phyloP scores from a whole-genome alignment of 1,140 invertebrate species.

The Ylistrum balloti region DNA sequence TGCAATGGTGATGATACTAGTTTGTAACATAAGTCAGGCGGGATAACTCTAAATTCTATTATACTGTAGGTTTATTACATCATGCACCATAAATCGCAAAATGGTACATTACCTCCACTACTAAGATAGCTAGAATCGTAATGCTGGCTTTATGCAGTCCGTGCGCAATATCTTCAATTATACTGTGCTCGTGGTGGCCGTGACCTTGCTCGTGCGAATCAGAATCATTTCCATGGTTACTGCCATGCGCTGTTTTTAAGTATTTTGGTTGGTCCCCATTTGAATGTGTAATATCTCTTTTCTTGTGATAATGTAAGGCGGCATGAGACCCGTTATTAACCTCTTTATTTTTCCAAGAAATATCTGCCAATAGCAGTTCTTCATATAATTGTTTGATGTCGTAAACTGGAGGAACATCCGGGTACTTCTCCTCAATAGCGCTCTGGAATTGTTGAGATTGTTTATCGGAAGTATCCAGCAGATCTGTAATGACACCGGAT shows the following conservation, averaged over 20 bases:
- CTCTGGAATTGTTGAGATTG: constrained; percentile 52
- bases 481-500: constrained; percentile 28
- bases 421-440: constrained; percentile 58
- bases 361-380: constrained; percentile 56
- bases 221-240: neutral
- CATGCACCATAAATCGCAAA: too few relatives aligned
- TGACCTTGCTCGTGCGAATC: too few relatives aligned
- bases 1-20: too few relatives aligned
- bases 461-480: constrained; percentile 55
- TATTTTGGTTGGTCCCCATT: neutral
- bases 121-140: constrained; percentile 68
- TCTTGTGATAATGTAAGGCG: neutral
- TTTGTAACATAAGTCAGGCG: too few relatives aligned
- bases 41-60: too few relatives aligned
- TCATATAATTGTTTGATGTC: constrained; percentile 58
- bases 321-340: neutral
- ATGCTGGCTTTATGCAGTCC: constrained; percentile 73
- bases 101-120: constrained; percentile 66
- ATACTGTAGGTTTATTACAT: too few relatives aligned
- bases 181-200: constrained; percentile 49
- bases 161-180: constrained; percentile 69
- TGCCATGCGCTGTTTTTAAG: neutral
- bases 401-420: constrained; percentile 46
- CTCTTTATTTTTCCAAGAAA: constrained; percentile 52
- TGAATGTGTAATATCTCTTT: neutral